Conservation (phyloP, 2,113 vertebrate species). For the Carettochelys insculpta region DNA sequence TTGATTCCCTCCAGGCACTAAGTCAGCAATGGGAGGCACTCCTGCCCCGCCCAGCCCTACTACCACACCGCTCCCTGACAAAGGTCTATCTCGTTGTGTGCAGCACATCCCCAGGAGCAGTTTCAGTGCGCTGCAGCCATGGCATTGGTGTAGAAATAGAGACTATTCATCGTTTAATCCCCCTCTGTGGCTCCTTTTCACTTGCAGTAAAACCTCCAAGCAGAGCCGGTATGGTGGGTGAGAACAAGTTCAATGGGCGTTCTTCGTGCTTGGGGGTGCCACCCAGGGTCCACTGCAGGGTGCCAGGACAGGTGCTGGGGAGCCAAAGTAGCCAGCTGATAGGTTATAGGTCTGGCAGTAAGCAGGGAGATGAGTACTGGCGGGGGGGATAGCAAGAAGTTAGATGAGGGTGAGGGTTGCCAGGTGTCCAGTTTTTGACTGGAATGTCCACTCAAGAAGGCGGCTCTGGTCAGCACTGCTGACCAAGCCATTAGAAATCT, state of each 20-base stretch:
- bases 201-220: slow-evolving; percentile 2
- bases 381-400: too few relatives aligned
- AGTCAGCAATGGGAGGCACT: not conserved
- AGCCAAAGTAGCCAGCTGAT: fast-evolving
- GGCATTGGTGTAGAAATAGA: not conserved
- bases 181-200: not conserved
- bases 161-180: not conserved
- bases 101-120: not conserved
- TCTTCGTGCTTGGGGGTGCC: not conserved
- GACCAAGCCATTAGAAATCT: too few relatives aligned
- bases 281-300: not conserved
- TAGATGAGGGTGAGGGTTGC: not conserved
- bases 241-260: not conserved
- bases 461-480: too few relatives aligned
- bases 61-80: not conserved
- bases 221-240: not conserved
- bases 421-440: too few relatives aligned
- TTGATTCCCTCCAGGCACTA: not conserved
- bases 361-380: not conserved
- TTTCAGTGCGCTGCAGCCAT: not conserved
- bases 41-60: not conserved
- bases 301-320: not conserved
- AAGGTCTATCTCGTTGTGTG: not conserved
- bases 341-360: not conserved
- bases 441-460: too few relatives aligned